phyloP scores from a whole-genome alignment of 2,888 invertebrate genomes.

The Cerastis leucographa region DNA sequence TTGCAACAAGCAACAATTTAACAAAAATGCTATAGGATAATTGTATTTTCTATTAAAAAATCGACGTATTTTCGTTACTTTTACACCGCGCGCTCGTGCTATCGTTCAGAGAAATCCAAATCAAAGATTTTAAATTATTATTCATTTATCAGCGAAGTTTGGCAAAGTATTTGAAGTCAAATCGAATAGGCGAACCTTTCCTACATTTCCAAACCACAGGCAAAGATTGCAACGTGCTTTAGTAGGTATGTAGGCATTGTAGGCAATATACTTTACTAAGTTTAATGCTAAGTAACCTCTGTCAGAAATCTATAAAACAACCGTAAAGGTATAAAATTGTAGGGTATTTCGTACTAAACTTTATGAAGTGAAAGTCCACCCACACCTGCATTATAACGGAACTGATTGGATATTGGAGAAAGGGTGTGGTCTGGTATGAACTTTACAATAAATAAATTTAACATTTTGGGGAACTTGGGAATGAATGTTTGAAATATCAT shows the following conservation, averaged over 20 bases:
- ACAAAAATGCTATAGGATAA: too few relatives aligned
- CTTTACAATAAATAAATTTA: too few relatives aligned
- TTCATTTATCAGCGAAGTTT: neutral
- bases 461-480: too few relatives aligned
- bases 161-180: neutral
- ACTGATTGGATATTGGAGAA: neutral
- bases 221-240: slow-evolving; percentile 7
- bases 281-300: slow-evolving; percentile 17
- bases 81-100: too few relatives aligned
- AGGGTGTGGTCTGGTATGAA: neutral
- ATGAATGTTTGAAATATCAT: too few relatives aligned
- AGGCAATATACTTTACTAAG: slow-evolving; percentile 20
- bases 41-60: too few relatives aligned
- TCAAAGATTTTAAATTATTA: neutral
- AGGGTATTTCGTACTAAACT: slow-evolving; percentile 18
- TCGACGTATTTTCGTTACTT: too few relatives aligned
- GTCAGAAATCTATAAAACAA: slow-evolving; percentile 48
- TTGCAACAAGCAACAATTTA: too few relatives aligned
- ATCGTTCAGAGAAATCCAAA: too few relatives aligned
- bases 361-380: slow-evolving; percentile 49
- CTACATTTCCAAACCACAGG: slow-evolving; percentile 12
- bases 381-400: slow-evolving; percentile 31
- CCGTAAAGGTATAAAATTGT: slow-evolving; percentile 41
- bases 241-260: too few relatives aligned
- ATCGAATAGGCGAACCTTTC: neutral